Base-by-base conservation (phyloP, 2,113 vertebrate species). In the Sterna hirundo region DNA sequence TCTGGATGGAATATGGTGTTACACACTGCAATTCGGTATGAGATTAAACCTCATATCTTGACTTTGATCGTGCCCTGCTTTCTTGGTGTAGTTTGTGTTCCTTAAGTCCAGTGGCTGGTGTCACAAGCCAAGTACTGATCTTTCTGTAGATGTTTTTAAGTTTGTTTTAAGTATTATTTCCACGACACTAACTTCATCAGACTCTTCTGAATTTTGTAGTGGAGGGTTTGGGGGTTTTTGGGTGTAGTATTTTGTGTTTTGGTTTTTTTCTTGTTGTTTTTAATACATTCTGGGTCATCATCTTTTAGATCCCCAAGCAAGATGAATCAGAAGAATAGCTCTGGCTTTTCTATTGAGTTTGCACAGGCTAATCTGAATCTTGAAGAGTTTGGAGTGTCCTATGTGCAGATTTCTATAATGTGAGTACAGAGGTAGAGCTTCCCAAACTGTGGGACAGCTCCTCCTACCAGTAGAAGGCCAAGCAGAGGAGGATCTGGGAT, bases 1-100 rank as follows among this genome's bases (percentile, higher is more conserved):
- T 8, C 42, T 26, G 17, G 36, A 8, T 57, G 64, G 65, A 77
- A 55, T 57, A 25, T 18, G 30, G 57, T 55, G 17, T 54, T 52
- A 21, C 15, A 11, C 14, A 0, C 29, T 12, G 64, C 21, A 26
- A 7, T 40, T 44, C 2, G 1, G 20, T 32, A 14, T 10, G 55
- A 90, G 57, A n/a, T 66, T 36, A 44, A 49, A 60, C 26, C 19
- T 76, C 8, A 0, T 8, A 20, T 25, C 62, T 62, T 22, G 42
- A 14, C 44, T n/a, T 26, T 21, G 26, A n/a, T 52, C 10, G 3
- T 22, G 38, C 36, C 36, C 62, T 17, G 44, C 29, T 66, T 64
- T 65, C 49, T 74, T 15, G 44, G 22, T 42, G 3, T 16, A 16
- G 38, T 70, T 60, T 49, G 19, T 83, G 34, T 42, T 62, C 38